Evolutionary conservation across 2,888 invertebrate genomes (phyloP), one percentile per base, ranked within the genome.

Genomic region (Yponomeuta plumbellus): DNA sequence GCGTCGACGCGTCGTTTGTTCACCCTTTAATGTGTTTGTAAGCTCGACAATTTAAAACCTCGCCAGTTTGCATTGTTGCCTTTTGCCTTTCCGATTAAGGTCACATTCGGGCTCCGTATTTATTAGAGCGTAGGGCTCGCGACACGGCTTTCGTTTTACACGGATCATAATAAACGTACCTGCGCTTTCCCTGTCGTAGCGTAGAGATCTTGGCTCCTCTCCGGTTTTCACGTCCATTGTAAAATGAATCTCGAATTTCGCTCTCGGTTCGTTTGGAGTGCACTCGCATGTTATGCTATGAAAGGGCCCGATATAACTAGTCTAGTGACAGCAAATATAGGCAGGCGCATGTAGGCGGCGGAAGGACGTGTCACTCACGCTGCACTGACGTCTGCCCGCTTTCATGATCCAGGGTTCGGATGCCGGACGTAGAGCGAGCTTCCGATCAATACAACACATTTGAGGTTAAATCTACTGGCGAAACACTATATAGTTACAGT

Each of bases 41-140:
- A 84, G 82, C 84, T 84, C 85, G 80, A 86, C 85, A 85, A 86
- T 85, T 88, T 88, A 84, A 85, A 86, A 85, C 86, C 85, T 78
- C 84, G 85, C 84, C 85, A 86, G 88, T 88, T 86, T 88, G 85
- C 83, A 83, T 87, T 87, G 87, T 88, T 86, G 85, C 85, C 86
- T 87, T 88, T 85, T 88, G 84, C 86, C 86, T 86, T 86, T 83
- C 79, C 85, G 90, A 87, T 88, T 88, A 88, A 86, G 90, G 88
- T 86, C 84, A 85, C 80, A 84, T 87, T 87, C 80, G 85, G 84
- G 85, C 84, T 86, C 83, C 82, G 84, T 85, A 86, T 88, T 89
- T 88, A 88, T 88, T 85, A 86, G 85, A 86, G 84, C 86, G 85
- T 83, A 84, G 80, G 81, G 83, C 83, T 84, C 81, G 78, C 80